These are phyloP conservation scores for Drosophila quasianomalipes DNA, from an alignment of 2,888 invertebrate species.

Conservation along the genomic window DNA sequence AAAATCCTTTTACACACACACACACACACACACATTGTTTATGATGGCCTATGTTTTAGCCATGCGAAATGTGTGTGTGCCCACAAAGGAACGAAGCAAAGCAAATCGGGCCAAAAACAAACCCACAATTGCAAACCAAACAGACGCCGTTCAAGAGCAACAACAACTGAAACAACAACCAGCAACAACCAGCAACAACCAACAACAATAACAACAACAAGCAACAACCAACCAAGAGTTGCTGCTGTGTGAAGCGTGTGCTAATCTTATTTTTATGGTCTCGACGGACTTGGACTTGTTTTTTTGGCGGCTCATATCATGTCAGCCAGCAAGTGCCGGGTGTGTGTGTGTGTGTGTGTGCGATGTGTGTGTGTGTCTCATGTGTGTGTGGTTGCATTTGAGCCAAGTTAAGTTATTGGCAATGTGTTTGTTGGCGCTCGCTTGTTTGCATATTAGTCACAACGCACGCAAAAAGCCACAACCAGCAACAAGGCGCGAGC, in stretches of 20 bases:
- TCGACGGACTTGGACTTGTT: conserved; percentile 75
- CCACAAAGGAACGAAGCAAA: conserved; percentile 34
- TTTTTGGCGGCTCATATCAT: conserved; percentile 42
- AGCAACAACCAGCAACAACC: conserved; percentile 8
- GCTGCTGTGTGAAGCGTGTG: conserved; percentile 73
- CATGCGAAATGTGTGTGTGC: conserved; percentile 26
- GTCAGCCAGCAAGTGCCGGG: conserved; percentile 37
- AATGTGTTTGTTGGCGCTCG: conserved; percentile 59
- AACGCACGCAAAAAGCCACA: conserved; percentile 39
- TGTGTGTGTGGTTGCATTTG: conserved; percentile 56
- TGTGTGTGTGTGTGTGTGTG: conserved; percentile 42
- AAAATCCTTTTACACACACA: conserved; percentile 43
- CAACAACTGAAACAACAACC: conserved; percentile 12
- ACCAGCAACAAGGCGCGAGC: conserved; percentile 14
- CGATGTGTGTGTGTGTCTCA: conserved; percentile 6
- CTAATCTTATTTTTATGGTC: conserved; percentile 81
- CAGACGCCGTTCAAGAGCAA: conserved; percentile 27
- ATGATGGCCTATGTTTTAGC: conserved; percentile 48
- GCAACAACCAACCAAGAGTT: conserved; percentile 24
- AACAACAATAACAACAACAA: conserved; percentile 21
- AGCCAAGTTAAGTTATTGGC: conserved; percentile 79
- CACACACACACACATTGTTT: conserved; percentile 19
- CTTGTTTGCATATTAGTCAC: conserved; percentile 82
- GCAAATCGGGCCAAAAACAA: conserved; percentile 40
- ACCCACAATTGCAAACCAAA: conserved; percentile 35